Percentiles rank a stretch among this genome's conserved stretches.
Conservation (phyloP, 1,140 invertebrate species). For the Hetaerina americana region DNA sequence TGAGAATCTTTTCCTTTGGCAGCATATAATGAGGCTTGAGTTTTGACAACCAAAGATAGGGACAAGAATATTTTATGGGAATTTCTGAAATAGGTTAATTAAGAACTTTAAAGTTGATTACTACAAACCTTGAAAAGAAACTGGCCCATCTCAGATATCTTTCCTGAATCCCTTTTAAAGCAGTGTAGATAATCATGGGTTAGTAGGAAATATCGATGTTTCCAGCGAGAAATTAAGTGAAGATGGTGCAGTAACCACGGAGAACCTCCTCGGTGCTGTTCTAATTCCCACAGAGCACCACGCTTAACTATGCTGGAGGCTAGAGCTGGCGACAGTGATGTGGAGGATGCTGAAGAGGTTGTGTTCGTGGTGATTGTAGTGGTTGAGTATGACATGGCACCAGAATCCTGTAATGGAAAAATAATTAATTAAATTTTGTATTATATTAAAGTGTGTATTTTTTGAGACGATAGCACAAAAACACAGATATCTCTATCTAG, state of each 20-base stretch:
- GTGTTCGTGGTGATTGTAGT: not conserved
- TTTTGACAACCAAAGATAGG: not conserved
- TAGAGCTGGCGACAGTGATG: not conserved
- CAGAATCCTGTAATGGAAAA: not conserved
- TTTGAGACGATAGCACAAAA: too few relatives aligned
- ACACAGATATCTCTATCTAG: too few relatives aligned
- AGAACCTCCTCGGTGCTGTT: not conserved
- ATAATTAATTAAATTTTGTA: too few relatives aligned
- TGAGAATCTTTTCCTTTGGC: too few relatives aligned
- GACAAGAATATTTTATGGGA: slow-evolving; percentile 15
- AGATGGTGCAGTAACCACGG: not conserved
- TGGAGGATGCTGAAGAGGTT: not conserved
- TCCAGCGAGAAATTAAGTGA: slow-evolving; percentile 51
- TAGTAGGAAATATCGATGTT: slow-evolving; percentile 53
- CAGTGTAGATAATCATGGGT: slow-evolving; percentile 55
- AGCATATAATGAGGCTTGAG: too few relatives aligned
- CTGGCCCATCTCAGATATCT: slow-evolving; percentile 54
- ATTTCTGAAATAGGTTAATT: too few relatives aligned
- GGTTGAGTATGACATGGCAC: not conserved
- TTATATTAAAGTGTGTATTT: too few relatives aligned
- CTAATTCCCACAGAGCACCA: not conserved
- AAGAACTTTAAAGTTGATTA: too few relatives aligned
- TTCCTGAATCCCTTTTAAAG: slow-evolving; percentile 46
- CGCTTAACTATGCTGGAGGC: not conserved
- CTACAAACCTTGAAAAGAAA: slow-evolving; percentile 51